These are phyloP conservation scores for Lithobates sylvaticus DNA, from an alignment of 2,797 vertebrate genomes.

Conservation along the genomic window DNA sequence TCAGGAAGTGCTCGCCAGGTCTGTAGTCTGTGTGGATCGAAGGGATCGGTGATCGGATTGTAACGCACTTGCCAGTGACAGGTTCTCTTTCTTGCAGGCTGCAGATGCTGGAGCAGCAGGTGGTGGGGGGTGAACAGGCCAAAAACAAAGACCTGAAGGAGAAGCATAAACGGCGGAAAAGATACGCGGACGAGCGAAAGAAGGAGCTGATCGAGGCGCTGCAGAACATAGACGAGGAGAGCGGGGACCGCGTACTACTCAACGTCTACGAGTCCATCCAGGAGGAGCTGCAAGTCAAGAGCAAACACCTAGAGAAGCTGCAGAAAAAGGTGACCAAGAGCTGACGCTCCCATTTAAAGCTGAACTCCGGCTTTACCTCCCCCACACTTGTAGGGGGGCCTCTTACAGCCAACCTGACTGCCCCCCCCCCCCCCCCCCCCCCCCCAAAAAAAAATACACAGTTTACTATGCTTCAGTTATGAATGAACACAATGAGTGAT, in stretches of 20 bases:
- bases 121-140: slow-evolving; percentile 87
- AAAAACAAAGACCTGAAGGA: slow-evolving; percentile 87
- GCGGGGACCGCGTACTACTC: slow-evolving; percentile 82
- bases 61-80: neutral
- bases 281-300: slow-evolving; percentile 87
- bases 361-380: too few species aligned
- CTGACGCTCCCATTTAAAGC: neutral
- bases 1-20: slow-evolving; percentile 87
- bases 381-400: too few species aligned
- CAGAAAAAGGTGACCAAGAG: slow-evolving; percentile 82
- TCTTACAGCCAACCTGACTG: too few species aligned
- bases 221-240: slow-evolving; percentile 79
- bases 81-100: slow-evolving; percentile 73
- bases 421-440: too few species aligned
- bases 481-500: too few species aligned
- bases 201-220: slow-evolving; percentile 80
- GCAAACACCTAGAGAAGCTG: slow-evolving; percentile 82
- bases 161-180: slow-evolving; percentile 78
- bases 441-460: too few species aligned
- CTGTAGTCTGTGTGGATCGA: slow-evolving; percentile 33
- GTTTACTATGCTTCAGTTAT: too few species aligned
- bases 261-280: slow-evolving; percentile 88
- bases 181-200: slow-evolving; percentile 81
- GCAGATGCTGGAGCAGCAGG: slow-evolving; percentile 87
- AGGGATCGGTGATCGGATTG: neutral